Conservation (phyloP, 2,113 vertebrate species). For the Ornithorhynchus anatinus region DNA sequence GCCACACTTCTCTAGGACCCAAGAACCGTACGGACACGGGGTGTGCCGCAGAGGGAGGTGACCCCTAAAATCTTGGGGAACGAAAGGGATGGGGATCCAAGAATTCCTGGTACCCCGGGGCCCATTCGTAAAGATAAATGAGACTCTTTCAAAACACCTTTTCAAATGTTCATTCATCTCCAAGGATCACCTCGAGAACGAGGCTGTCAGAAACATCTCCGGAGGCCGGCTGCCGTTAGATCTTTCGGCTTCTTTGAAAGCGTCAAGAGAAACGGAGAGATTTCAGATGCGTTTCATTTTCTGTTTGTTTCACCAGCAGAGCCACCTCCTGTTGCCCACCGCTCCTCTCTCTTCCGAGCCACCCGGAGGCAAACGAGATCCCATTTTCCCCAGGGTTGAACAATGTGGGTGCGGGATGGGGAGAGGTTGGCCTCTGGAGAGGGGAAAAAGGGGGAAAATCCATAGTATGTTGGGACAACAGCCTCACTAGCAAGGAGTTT, state of each 20-base stretch:
- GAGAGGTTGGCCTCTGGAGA: too few relatives aligned
- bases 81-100: too few relatives aligned
- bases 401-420: too few relatives aligned
- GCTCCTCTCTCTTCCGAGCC: slow-evolving; percentile 36
- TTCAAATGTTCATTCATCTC: neutral
- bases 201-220: neutral
- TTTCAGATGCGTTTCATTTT: neutral
- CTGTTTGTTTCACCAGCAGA: neutral
- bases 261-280: neutral
- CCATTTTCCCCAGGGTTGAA: neutral
- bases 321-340: slow-evolving; percentile 43
- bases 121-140: neutral
- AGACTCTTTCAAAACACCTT: neutral
- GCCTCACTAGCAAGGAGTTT: neutral
- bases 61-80: too few relatives aligned
- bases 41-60: too few relatives aligned
- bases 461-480: slow-evolving; percentile 21
- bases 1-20: too few relatives aligned
- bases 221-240: neutral
- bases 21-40: too few relatives aligned
- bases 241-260: neutral
- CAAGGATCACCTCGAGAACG: neutral
- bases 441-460: slow-evolving; percentile 33
- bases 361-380: neutral
- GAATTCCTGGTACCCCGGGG: neutral